Evolutionary conservation across 2,797 vertebrate species (phyloP), one percentile per base, ranked within the genome.

Genomic region (Rhyacichthys aspro): DNA sequence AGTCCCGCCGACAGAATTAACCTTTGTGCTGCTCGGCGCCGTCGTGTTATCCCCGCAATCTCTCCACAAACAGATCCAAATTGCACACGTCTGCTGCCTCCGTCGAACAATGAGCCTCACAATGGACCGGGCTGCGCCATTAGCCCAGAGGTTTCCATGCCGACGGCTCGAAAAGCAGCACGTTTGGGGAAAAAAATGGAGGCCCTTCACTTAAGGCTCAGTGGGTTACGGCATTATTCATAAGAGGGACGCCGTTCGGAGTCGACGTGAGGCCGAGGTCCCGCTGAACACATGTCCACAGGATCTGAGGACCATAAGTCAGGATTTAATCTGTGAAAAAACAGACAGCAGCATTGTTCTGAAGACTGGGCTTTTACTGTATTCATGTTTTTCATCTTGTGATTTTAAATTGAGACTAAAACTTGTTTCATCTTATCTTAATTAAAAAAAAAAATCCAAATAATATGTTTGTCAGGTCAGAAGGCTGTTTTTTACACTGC

Each of bases 91-190:
- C 73, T 50, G 79, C 77, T 66, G 52, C 66, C 65, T 74, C 63
- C 0, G 9, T 45, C 68, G 61, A 70, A 84, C 70, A 82, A 75
- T 71, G 70, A 63, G 74, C 34, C n/a, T 12, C 72, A 82, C 79
- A 82, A 81, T 70, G 69, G 73, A 41, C 67, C 61, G 2, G 72
- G 69, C 67, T 48, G 38, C 55, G 65, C 69, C 68, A 81, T 74
- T 70, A 76, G 70, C 56, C n/a, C 19, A 61, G 57, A 48, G 62
- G 88, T 90, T 83, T 84, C 68, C 83, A 87, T 89, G 86, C 74
- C 87, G 81, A 88, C 88, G 1, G 36, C 43, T 74, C 58, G 85
- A 83, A 88, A 78, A 80, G n/a, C n/a, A 59, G 11, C 38, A 28
- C 48, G 44, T 65, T 54, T n/a, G n/a, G n/a, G n/a, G n/a, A n/a